Evolutionary conservation across 1,140 invertebrate genomes (phyloP).

Genomic region (Xylocopa sonorina): DNA sequence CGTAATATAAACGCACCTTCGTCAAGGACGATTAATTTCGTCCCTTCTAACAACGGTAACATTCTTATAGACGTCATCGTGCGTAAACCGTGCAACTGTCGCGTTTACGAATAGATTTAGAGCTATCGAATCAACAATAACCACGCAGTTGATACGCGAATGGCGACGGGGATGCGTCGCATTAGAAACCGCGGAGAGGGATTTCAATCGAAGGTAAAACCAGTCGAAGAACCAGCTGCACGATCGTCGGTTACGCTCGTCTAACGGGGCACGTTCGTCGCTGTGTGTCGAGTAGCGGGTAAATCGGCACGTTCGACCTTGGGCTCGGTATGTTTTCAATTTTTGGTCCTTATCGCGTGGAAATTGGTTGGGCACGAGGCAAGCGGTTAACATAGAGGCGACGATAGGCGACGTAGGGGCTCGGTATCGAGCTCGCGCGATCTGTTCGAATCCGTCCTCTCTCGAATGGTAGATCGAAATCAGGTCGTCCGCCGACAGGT

Average conservation of each 20-base stretch:
- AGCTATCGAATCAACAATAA: slow-evolving; percentile 31
- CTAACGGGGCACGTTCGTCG: neutral
- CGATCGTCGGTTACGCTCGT: neutral
- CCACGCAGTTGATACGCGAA: neutral
- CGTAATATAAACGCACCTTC: slow-evolving; percentile 66
- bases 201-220: neutral
- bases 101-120: neutral
- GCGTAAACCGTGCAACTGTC: neutral
- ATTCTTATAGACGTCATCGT: slow-evolving; percentile 52
- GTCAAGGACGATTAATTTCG: slow-evolving; percentile 71
- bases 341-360: neutral
- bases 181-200: neutral
- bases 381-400: too few species aligned
- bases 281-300: too few species aligned
- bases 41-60: slow-evolving; percentile 61
- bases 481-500: neutral
- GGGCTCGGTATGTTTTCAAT: too few species aligned
- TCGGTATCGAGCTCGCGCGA: too few species aligned
- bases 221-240: neutral
- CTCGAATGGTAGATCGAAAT: neutral
- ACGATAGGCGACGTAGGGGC: too few species aligned
- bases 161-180: neutral
- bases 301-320: too few species aligned
- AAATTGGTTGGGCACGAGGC: neutral
- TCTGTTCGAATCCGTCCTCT: too few species aligned